Evolutionary conservation across 92 coral and sea anemone genomes (phyloP), one percentile per base, ranked within the genome.

Genomic region (Scolanthus callimorphus): DNA sequence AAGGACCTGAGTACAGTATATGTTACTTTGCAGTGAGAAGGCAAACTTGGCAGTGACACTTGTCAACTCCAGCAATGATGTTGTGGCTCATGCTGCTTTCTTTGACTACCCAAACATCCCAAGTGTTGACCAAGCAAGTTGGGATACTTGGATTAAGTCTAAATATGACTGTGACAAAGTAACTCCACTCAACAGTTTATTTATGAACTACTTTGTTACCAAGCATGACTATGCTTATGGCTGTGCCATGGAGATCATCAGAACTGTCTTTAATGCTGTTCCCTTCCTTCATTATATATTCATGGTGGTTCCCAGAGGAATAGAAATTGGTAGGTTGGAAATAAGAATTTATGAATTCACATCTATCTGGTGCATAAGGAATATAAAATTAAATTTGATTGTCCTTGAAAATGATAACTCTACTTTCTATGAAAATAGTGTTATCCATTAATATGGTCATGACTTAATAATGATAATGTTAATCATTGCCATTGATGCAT

Each of bases 181-280:
- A 57, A 77, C 78, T 55, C 90, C 98, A 9, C 67, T 92, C 55
- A 92, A 92, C 73, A 80, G 90, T 52, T 78, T 92, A 23, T 92
- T 92, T 70, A 69, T 92, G 90, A 92, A 92, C 65, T 92, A 80
- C 80, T 92, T 92, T 81, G 96, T 89, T 59, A 88, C 96, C 51
- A 92, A 92, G 67, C 81, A 96, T 23, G 96, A 92, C 60, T 92
- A 72, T 89, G 94, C 91, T 13, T 74, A 67, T 57, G 98, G 98
- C 1, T 89, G 94, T 84, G 98, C 87, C 27, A 21, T 76, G 48
- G 98, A 92, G 62, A 84, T 92, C 8, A 84, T 88, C 15, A 88
- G 95, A 83, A 94, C 99, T 51, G 99, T 94, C 27, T 94, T 84
- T 65, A 89, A 94, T 78, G 96, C 99, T 20, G 99, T 90, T 57